Conservation (phyloP, 1,140 invertebrate species). For the Metopolophium dirhodum region DNA sequence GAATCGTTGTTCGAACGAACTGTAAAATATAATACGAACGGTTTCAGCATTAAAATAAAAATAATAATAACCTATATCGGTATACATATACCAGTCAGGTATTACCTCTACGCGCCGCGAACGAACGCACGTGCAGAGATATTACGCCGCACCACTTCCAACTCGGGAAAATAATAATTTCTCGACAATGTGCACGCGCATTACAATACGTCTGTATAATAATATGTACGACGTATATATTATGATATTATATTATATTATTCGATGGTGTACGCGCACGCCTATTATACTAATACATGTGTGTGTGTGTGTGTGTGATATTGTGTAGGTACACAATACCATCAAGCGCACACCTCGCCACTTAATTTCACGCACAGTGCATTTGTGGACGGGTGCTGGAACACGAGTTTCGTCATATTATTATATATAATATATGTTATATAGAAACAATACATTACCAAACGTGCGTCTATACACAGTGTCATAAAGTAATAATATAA, state of each 20-base stretch:
- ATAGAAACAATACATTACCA: neutral
- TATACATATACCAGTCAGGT: too few relatives aligned
- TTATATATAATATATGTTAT: too few relatives aligned
- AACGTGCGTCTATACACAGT: neutral
- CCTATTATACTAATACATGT: neutral
- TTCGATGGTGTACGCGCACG: neutral
- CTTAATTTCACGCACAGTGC: neutral
- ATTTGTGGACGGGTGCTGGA: neutral
- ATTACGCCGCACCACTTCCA: neutral
- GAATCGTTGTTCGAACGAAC: neutral
- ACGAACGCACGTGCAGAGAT: neutral
- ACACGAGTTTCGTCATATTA: neutral
- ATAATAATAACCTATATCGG: neutral
- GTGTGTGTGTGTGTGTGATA: neutral
- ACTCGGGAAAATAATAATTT: neutral
- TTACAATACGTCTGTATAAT: neutral
- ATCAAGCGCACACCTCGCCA: neutral
- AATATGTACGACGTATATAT: neutral
- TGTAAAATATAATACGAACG: neutral
- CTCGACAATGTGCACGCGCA: neutral
- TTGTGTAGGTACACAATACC: neutral
- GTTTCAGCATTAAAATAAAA: neutral
- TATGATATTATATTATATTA: neutral
- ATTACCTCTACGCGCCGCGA: neutral
- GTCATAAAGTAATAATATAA: neutral